Evolutionary conservation across 2,888 invertebrate species (phyloP), one percentile per base, ranked within the genome.

Genomic region (Scelioninae gen. 1): DNA sequence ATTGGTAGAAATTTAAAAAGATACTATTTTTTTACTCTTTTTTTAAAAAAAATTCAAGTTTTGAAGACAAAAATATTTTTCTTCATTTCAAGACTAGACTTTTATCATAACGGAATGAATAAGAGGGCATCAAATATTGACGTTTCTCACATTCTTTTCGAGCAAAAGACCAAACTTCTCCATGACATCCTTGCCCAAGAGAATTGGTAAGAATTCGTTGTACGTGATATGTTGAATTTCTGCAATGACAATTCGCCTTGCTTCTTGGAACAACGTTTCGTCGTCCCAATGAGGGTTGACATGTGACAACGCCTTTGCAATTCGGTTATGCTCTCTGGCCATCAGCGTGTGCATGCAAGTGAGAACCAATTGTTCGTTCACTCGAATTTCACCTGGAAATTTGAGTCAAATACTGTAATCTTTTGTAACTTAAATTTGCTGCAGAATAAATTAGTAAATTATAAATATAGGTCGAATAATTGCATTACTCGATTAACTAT

Each of bases 321-420:
- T 94, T 23, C 96, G 94, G 91, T 97, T 97, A 92, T 97, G 97
- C 91, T 97, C 97, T 56, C 94, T 96, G 0, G 98, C 97, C 96
- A 97, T 95, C 40, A 98, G 92, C 0, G 97, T 97, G 91, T 98
- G 98, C 97, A 98, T 97, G 85, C 97, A 97, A 0, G 98, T 96
- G 68, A 98, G 93, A 0, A 97, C 96, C 85, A 98, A 93, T 90
- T 98, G 98, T 91, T 98, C 98, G 92, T 98, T 98, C 0, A 97
- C 98, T 89, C 98, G 95, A 90, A 97, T 97, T 93, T 98, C 98
- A 88, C 97, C 96, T 96, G 88, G 13, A 93, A 90, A 72, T 8
- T 7, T 34, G 6, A 34, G 34, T 34, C 34, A 34, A 34, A 7
- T 34, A 34, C 5, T 34, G 34, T 34, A 8, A 34, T 34, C 6